Base-by-base conservation (phyloP, 2,888 invertebrate species). In the Amorpha juglandis region DNA sequence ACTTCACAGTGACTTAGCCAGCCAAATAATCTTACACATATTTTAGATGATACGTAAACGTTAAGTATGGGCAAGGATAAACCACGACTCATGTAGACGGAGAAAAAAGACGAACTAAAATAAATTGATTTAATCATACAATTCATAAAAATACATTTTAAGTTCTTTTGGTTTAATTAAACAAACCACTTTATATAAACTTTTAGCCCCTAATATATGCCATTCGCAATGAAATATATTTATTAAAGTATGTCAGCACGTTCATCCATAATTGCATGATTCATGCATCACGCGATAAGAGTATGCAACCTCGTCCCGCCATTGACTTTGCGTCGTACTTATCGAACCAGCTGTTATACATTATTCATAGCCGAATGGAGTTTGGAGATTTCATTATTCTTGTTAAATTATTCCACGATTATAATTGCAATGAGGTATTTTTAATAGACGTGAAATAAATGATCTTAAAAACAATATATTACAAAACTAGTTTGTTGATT, bases 181-280 rank as follows among this genome's bases (percentile, higher is more conserved):
- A 27, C 27, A 27, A 27, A 27, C 27, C 27, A 27, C 27, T 27
- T 27, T 27, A 27, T 27, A 3, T 27, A 27, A 27, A 27, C 27
- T 27, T 1, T 27, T 27, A 27, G 4, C 27, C 2, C 27, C 27
- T 27, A 27, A 45, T 45, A 45, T 11, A 11, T 45, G 14, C 45
- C 45, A 45, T 11, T 45, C 1, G 45, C 6, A 42, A 42, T 42
- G 42, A 19, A 16, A 52, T 27, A 52, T 52, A 27, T 12, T 27
- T 1, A 53, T 33, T 8, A 14, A 53, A 14, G n/a, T 53, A 19
- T 19, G 53, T n/a, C 53, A 53, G 38, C 42, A 42, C 42, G 19
- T 38, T 38, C 19, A 66, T 52, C 51, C 66, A 35, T 66, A 53
- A 52, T n/a, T 63, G 66, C n/a, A 63, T 66, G 66, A 66, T 47